These are phyloP conservation scores for Hoplostethus atlanticus DNA, from an alignment of 2,797 vertebrate genomes.

Conservation along the genomic window DNA sequence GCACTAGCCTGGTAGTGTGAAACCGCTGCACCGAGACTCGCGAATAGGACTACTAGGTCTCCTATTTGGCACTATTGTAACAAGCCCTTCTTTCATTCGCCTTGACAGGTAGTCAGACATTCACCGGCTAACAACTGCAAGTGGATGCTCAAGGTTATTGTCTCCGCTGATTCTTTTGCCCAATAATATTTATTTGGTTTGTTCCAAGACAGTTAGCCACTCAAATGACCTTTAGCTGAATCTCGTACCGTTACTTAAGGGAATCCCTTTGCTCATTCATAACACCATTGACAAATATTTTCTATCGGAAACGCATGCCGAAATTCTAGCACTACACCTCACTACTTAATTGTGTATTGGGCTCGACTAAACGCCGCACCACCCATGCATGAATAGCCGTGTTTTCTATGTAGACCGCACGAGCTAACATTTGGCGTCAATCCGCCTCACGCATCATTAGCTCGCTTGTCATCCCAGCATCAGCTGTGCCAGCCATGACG, in stretches of 20 bases:
- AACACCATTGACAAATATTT: conserved; percentile 35
- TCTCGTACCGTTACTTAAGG: conserved; percentile 69
- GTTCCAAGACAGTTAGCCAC: conserved; percentile 42
- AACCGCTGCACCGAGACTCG: conserved; percentile 57
- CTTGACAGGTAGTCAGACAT: conserved; percentile 20
- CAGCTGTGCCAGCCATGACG: conserved; percentile 83
- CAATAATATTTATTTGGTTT: conserved; percentile 17
- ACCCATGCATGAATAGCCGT: neutral
- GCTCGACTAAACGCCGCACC: conserved; percentile 12
- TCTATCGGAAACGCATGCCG: neutral
- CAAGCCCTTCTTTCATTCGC: conserved; percentile 14
- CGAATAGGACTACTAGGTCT: conserved; percentile 26
- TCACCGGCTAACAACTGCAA: neutral
- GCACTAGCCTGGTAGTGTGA: conserved; percentile 48
- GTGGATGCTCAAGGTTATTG: conserved; percentile 15
- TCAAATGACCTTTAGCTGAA: conserved; percentile 81
- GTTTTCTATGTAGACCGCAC: conserved; percentile 30
- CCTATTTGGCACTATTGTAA: conserved; percentile 13
- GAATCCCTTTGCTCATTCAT: conserved; percentile 73
- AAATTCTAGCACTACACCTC: conserved; percentile 4
- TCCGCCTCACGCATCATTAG: conserved; percentile 76
- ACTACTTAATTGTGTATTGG: neutral
- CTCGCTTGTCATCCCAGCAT: conserved; percentile 76
- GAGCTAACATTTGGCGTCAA: conserved; percentile 76
- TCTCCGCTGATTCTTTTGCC: neutral